These are phyloP conservation scores for Drosophila ambigua DNA, from an alignment of 1,140 invertebrate species.

Conservation along the genomic window DNA sequence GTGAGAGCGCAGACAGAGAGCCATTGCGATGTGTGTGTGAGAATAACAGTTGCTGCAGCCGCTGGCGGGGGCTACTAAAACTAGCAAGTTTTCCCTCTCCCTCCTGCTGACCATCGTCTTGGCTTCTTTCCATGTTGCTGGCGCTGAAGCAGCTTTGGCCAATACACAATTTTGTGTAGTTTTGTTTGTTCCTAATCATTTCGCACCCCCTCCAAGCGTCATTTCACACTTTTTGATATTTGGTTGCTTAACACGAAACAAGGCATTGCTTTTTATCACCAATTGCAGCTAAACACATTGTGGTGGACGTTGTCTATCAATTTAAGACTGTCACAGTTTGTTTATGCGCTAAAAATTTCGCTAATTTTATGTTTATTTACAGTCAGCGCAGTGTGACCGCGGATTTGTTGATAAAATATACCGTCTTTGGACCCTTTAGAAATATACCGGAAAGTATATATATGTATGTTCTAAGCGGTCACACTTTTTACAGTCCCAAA, in stretches of 20 bases:
- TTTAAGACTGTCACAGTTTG: slow-evolving; percentile 23
- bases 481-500: no score
- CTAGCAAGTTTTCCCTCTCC: no score
- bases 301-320: slow-evolving; percentile 13
- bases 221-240: background rate
- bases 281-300: slow-evolving; percentile 36
- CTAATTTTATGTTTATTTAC: slow-evolving; percentile 47
- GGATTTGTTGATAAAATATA: no score
- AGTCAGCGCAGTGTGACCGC: slow-evolving; percentile 3
- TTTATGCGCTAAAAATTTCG: no score
- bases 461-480: no score
- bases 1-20: slow-evolving; percentile 9
- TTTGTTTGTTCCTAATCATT: slow-evolving; percentile 37
- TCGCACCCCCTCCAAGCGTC: background rate
- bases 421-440: no score
- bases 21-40: slow-evolving; percentile 17
- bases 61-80: slow-evolving; percentile 1
- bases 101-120: no score
- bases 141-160: slow-evolving; percentile 33
- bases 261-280: slow-evolving; percentile 4
- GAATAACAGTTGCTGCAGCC: slow-evolving; percentile 22
- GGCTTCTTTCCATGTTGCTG: slow-evolving; percentile 6
- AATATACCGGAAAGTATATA: no score
- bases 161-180: slow-evolving; percentile 14
- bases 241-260: no score